Evolutionary conservation across 2,888 invertebrate species (phyloP).

Genomic region (Phaonia tiefii): DNA sequence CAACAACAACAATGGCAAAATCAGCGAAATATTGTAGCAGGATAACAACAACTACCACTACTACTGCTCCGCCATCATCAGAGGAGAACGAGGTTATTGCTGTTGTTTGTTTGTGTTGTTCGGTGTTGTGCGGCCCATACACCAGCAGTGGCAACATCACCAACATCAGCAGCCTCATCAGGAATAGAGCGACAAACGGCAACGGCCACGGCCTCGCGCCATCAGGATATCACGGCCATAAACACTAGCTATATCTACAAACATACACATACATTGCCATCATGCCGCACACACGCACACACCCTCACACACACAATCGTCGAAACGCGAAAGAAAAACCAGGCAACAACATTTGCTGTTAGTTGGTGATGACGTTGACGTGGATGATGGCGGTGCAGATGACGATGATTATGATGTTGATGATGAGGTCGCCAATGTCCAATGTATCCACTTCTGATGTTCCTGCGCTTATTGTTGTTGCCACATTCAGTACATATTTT

Average conservation of each 20-base stretch:
- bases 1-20: constrained; percentile 69
- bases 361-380: constrained; percentile 64
- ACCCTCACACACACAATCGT: constrained; percentile 65
- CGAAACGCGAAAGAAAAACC: constrained; percentile 35
- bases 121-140: constrained; percentile 39
- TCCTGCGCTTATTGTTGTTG: constrained; percentile 22
- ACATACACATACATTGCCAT: constrained; percentile 56
- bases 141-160: constrained; percentile 51
- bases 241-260: constrained; percentile 65
- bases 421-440: constrained; percentile 46
- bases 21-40: constrained; percentile 62
- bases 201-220: constrained; percentile 63
- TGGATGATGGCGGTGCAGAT: constrained; percentile 49
- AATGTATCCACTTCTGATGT: constrained; percentile 26
- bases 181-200: constrained; percentile 53
- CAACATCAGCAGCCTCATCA: constrained; percentile 45
- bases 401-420: constrained; percentile 47
- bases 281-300: background rate
- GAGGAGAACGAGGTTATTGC: constrained; percentile 24
- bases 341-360: constrained; percentile 63
- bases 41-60: constrained; percentile 61
- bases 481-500: constrained; percentile 36
- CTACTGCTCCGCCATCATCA: constrained; percentile 21
- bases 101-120: constrained; percentile 8
- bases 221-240: constrained; percentile 66